Evolutionary conservation across 2,113 vertebrate genomes (phyloP).

Genomic region (Percina caprodes): DNA sequence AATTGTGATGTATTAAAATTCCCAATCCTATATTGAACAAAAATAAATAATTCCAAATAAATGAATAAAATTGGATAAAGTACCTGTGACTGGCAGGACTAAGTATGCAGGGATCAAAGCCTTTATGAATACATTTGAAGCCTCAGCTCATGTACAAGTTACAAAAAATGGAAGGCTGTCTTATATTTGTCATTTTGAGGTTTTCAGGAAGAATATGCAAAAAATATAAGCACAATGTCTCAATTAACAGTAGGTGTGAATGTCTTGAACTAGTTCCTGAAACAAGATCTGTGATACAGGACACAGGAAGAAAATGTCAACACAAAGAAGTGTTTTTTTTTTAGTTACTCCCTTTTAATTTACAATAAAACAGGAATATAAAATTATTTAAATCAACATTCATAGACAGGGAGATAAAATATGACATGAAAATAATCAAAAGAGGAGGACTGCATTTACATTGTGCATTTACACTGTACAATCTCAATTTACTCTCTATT

Average conservation of each 20-base stretch:
- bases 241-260: neutral
- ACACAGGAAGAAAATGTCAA: neutral
- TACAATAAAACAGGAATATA: constrained; percentile 66
- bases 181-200: neutral
- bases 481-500: constrained; percentile 18
- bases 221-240: neutral
- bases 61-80: neutral
- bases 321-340: neutral
- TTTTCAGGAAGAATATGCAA: neutral
- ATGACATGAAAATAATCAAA: constrained; percentile 37
- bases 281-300: too few species aligned
- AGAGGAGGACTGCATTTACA: constrained; percentile 55
- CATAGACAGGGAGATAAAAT: constrained; percentile 48
- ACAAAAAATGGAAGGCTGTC: neutral
- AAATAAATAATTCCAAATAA: neutral
- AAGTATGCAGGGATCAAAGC: neutral
- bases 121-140: neutral
- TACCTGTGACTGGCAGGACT: neutral
- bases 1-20: neutral
- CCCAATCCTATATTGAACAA: neutral
- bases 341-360: constrained; percentile 69
- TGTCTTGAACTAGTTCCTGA: neutral
- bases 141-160: neutral
- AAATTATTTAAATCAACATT: constrained; percentile 62
- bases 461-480: constrained; percentile 62